Evolutionary conservation across 2,888 invertebrate species (phyloP), one percentile per base, ranked within the genome.

Genomic region (Amphipoea oculea): DNA sequence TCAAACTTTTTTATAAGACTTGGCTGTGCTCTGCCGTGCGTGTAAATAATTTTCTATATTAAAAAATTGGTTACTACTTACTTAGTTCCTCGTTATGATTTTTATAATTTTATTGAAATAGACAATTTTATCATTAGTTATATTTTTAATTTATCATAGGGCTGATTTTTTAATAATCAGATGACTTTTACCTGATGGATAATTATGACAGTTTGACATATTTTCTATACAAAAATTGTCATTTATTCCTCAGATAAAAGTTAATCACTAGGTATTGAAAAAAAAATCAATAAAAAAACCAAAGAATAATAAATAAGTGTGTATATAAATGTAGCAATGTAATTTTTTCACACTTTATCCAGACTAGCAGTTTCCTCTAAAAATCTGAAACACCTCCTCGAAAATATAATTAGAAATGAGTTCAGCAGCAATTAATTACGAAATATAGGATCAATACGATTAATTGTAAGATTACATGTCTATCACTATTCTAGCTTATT

Each of bases 301-400:
- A 89, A 89, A 89, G 89, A 89, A 70, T 83, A 80, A 60, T 68
- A 71, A 40, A 51, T 20, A 84, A 83, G 73, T 51, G 6, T 51
- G n/a, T 77, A 72, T 67, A 73, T 45, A 79, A 40, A 20, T 71
- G 23, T 65, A 29, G 29, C 51, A 71, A 57, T 63, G n/a, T 66
- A 69, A 17, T 72, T 75, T 40, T 67, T 67, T 82, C 45, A 17
- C 45, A 12, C 11, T 48, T 62, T 29, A 51, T 29, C 0, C n/a
- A 36, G 17, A 48, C 40, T 62, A 40, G 20, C 29, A 65, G 42
- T 29, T 23, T 48, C 29, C 5, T 54, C 54, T 20, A 6, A 54
- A 20, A 54, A 23, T 29, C 29, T n/a, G 20, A 20, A 51, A n/a
- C 54, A 48, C 11, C 17, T 57, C 14, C n/a, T n/a, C n/a, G 0